Evolutionary conservation across 2,888 invertebrate species (phyloP).

Genomic region (Phaonia tiefii): DNA sequence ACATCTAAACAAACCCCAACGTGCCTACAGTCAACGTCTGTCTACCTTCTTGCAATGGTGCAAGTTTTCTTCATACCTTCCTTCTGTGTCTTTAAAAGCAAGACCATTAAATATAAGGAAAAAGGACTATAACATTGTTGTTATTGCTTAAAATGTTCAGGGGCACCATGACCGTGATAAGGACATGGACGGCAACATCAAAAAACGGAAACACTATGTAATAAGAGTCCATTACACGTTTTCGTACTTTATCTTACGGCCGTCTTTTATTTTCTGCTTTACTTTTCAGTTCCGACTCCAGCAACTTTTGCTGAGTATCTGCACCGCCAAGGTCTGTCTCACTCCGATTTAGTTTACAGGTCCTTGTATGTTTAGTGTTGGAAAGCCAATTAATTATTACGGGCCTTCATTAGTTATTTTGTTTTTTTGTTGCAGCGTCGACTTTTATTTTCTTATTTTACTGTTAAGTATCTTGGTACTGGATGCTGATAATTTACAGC

Average conservation of each 20-base stretch:
- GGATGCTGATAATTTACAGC: background rate
- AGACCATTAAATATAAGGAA: constrained; percentile 8
- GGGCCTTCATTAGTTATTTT: constrained; percentile 10
- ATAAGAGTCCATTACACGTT: constrained; percentile 35
- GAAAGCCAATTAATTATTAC: constrained; percentile 30
- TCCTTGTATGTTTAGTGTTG: background rate
- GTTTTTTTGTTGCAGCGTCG: constrained; percentile 1
- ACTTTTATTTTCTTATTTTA: background rate
- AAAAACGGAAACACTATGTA: constrained; percentile 21
- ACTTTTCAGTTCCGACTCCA: constrained; percentile 1
- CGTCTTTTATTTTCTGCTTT: constrained; percentile 31
- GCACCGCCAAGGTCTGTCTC: background rate
- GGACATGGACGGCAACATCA: background rate
- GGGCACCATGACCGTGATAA: constrained; percentile 10
- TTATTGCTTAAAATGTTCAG: constrained; percentile 17
- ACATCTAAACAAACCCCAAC: background rate
- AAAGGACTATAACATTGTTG: background rate
- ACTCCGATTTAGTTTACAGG: background rate
- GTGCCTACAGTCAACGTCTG: constrained; percentile 4
- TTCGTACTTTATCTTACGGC: constrained; percentile 44
- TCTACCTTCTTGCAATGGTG: background rate
- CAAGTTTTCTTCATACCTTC: background rate
- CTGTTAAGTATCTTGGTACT: background rate
- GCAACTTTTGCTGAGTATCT: background rate
- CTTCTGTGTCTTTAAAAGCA: background rate